A percentile compares a stretch with the other conserved stretches of the same genome.
Evolutionary conservation across 2,888 invertebrate species (phyloP).

Genomic region (Nymphalis c-album): DNA sequence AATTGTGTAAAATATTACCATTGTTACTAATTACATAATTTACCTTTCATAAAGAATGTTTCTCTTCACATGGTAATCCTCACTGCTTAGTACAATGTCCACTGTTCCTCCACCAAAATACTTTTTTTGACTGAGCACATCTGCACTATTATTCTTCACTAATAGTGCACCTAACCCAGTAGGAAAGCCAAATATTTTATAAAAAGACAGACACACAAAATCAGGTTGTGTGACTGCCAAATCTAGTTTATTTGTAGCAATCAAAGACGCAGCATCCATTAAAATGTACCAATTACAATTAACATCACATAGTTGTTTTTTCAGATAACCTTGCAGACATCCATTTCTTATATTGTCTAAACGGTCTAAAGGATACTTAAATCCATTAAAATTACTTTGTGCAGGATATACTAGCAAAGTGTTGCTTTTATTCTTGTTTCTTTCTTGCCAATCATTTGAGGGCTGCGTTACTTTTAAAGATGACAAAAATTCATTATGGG

Average conservation of each 20-base stretch:
- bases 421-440: slow-evolving; percentile 55
- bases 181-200: slow-evolving; percentile 97
- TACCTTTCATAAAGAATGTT: slow-evolving; percentile 87
- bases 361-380: slow-evolving; percentile 91
- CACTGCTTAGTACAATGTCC: slow-evolving; percentile 87
- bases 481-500: slow-evolving; percentile 80
- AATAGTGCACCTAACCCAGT: slow-evolving; percentile 96
- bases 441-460: slow-evolving; percentile 36
- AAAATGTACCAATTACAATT: slow-evolving; percentile 86
- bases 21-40: background rate
- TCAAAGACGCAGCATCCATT: slow-evolving; percentile 93
- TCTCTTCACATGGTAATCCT: slow-evolving; percentile 87
- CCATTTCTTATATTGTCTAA: slow-evolving; percentile 84
- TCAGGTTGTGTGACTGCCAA: slow-evolving; percentile 88
- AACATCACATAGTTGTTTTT: slow-evolving; percentile 61
- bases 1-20: background rate
- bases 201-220: slow-evolving; percentile 96
- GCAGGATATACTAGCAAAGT: slow-evolving; percentile 92
- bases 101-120: slow-evolving; percentile 98
- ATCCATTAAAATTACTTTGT: slow-evolving; percentile 97
- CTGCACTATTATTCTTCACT: slow-evolving; percentile 84
- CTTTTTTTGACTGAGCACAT: slow-evolving; percentile 82
- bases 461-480: slow-evolving; percentile 47
- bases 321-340: slow-evolving; percentile 67
- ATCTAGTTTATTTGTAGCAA: slow-evolving; percentile 89